Conservation (phyloP, 2,113 vertebrate species). For the Ceyx melanurus region DNA sequence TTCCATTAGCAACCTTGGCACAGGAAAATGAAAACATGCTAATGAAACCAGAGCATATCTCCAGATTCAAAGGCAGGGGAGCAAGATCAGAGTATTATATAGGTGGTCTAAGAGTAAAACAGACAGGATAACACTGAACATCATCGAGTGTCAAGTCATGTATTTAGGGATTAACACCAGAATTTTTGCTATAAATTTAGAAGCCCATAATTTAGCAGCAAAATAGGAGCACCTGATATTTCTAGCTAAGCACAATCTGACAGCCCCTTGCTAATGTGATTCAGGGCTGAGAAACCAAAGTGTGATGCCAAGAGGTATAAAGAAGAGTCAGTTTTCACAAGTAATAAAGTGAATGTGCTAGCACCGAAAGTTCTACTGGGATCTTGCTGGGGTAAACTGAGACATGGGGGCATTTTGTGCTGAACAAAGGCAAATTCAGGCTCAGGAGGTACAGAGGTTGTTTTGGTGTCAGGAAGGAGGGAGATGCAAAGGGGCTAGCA, state of each 20-base stretch:
- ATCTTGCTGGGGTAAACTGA: background rate
- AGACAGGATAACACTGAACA: background rate
- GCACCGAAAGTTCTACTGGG: background rate
- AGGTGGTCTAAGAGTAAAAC: background rate
- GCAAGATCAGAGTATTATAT: background rate
- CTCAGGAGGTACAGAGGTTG: background rate
- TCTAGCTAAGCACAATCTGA: background rate
- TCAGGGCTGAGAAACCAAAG: background rate
- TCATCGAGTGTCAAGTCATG: background rate
- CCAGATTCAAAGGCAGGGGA: constrained; percentile 12
- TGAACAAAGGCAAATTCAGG: background rate
- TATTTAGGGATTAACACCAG: background rate
- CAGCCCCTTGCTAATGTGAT: background rate
- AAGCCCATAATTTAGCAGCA: background rate
- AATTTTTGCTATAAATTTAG: background rate
- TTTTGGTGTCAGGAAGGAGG: background rate
- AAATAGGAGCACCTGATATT: background rate
- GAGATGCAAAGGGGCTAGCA: background rate
- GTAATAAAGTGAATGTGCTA: background rate
- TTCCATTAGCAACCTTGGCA: constrained; percentile 20
- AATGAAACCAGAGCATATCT: constrained; percentile 5
- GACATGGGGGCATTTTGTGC: background rate
- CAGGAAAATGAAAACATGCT: constrained; percentile 39
- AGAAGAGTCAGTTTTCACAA: background rate
- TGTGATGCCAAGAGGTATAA: background rate